Percentiles rank a stretch among this genome's conserved stretches.
phyloP scores from a whole-genome alignment of 2,113 vertebrate genomes.

The Athene cunicularia region DNA sequence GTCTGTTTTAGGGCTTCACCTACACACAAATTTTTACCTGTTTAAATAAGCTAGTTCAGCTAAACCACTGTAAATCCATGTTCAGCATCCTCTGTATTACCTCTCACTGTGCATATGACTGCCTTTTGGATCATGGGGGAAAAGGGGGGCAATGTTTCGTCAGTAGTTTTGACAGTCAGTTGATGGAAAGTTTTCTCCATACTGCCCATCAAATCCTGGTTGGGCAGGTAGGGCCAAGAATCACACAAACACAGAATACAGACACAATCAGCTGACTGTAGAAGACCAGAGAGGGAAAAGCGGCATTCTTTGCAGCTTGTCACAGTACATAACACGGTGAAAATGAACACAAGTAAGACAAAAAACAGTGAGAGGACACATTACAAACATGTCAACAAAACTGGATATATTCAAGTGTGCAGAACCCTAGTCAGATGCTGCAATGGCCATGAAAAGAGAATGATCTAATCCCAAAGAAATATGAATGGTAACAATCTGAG shows the following conservation, averaged over 20 bases:
- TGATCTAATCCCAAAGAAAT: background rate
- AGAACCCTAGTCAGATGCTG: background rate
- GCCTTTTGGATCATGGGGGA: background rate
- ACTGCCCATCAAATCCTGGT: background rate
- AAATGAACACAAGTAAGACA: background rate
- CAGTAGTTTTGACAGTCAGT: background rate
- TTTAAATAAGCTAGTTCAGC: background rate
- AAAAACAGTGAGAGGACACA: background rate
- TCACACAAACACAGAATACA: accelerated
- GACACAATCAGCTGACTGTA: background rate
- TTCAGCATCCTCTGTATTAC: background rate
- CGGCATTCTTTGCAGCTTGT: background rate
- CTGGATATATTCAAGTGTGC: background rate
- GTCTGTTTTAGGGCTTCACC: background rate
- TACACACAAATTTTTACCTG: background rate
- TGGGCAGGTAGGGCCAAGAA: background rate
- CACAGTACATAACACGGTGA: background rate
- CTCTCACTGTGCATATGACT: background rate
- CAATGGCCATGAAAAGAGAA: background rate
- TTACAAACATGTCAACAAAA: background rate
- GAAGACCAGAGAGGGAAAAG: background rate
- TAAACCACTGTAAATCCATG: background rate
- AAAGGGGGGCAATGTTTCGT: background rate
- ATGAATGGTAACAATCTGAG: background rate
- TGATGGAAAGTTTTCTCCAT: background rate